phyloP scores from a whole-genome alignment of 2,888 invertebrate genomes.

The Asteroscopus sphinx region DNA sequence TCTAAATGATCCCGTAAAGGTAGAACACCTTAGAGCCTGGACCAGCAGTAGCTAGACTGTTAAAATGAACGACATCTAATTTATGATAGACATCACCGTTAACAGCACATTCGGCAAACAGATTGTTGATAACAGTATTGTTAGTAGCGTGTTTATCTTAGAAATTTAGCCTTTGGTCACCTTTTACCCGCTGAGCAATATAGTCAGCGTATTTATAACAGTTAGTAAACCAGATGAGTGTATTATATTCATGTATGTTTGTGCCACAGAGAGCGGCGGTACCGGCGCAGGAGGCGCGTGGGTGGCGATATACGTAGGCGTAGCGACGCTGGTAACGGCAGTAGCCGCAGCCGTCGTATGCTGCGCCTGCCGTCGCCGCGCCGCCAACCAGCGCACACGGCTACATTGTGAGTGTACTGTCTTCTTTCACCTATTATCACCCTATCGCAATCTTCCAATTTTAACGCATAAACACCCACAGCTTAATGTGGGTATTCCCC shows the following conservation, averaged over 20 bases:
- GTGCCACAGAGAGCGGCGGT: conserved; percentile 78
- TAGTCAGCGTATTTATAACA: not conserved
- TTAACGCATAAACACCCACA: no score
- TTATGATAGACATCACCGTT: no score
- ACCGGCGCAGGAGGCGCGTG: conserved; percentile 93
- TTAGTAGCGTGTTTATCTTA: no score
- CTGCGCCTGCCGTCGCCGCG: conserved; percentile 93
- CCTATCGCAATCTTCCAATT: not conserved
- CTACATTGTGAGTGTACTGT: conserved; percentile 76
- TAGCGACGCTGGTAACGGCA: conserved; percentile 92
- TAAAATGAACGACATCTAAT: no score
- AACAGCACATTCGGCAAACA: no score
- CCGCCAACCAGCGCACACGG: conserved; percentile 85
- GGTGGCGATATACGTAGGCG: conserved; percentile 93
- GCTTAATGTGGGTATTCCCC: no score
- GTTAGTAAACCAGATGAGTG: not conserved
- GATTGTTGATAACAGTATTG: no score
- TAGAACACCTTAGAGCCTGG: no score
- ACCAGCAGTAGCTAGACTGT: no score
- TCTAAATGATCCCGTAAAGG: not conserved
- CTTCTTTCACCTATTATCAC: not conserved
- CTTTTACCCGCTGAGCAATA: no score
- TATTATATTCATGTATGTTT: not conserved
- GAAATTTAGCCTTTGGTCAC: no score
- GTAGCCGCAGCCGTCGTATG: conserved; percentile 92